Conservation (phyloP, 2,113 vertebrate species). For the Sebastes fasciatus region DNA sequence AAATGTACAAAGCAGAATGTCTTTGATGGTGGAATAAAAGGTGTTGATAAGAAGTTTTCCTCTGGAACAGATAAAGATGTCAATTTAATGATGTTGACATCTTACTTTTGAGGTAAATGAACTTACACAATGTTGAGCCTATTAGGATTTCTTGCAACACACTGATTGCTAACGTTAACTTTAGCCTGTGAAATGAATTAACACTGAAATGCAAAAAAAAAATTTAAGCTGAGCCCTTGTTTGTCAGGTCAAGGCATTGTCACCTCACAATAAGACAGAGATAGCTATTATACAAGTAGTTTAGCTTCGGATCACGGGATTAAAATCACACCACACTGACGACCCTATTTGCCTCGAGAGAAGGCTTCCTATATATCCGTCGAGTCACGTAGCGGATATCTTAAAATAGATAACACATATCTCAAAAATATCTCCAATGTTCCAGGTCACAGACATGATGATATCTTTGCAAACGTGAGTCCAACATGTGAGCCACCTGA, state of each 20-base stretch:
- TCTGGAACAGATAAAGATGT: conserved; percentile 41
- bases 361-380: not conserved
- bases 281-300: not conserved
- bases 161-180: not conserved
- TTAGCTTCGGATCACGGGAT: not conserved
- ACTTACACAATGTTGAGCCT: not conserved
- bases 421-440: not conserved
- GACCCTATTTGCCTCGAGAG: not conserved
- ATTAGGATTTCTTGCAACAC: not conserved
- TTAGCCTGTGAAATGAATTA: not conserved
- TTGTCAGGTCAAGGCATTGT: conserved; percentile 20
- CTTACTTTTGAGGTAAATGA: conserved; percentile 23
- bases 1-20: not conserved
- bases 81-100: conserved; percentile 6
- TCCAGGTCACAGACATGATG: fast-evolving
- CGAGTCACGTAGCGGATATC: not conserved
- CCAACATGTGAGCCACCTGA: not conserved
- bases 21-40: conserved; percentile 1
- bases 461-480: conserved; percentile 19
- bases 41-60: not conserved
- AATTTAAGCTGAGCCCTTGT: not conserved
- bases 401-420: conserved; percentile 4
- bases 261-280: not conserved
- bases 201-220: not conserved
- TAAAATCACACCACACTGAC: not conserved